Conservation (phyloP, 2,113 vertebrate species). For the Ptyas mucosa region DNA sequence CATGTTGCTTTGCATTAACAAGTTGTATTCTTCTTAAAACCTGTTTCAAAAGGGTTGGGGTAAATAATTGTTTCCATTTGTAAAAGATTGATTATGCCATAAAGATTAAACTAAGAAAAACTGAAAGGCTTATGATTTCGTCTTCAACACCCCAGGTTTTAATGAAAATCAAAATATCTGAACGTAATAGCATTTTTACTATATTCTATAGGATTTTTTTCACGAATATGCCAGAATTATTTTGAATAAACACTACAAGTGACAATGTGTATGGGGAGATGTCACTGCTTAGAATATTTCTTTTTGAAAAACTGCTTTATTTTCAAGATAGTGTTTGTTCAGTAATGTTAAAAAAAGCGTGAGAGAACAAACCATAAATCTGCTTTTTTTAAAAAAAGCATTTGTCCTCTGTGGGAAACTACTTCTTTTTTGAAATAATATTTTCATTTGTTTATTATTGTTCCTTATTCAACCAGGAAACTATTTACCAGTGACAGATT, state of each 20-base stretch:
- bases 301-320: neutral
- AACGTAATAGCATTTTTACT: slow-evolving; percentile 6
- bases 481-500: slow-evolving; percentile 49
- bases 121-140: neutral
- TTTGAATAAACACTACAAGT: neutral
- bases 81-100: slow-evolving; percentile 24
- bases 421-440: slow-evolving; percentile 30
- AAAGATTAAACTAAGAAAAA: slow-evolving; percentile 27
- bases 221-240: neutral
- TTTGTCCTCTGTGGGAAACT: slow-evolving; percentile 29
- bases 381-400: too few relatives aligned
- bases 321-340: neutral
- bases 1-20: slow-evolving; percentile 9
- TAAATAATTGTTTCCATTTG: slow-evolving; percentile 19
- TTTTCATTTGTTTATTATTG: slow-evolving; percentile 40
- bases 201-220: neutral
- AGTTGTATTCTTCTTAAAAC: slow-evolving; percentile 32
- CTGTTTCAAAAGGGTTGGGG: neutral
- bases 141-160: slow-evolving; percentile 9
- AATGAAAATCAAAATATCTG: slow-evolving; percentile 4
- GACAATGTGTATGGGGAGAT: neutral
- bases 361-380: neutral
- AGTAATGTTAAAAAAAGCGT: neutral
- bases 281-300: neutral
- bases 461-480: slow-evolving; percentile 47